phyloP scores from a whole-genome alignment of 2,888 invertebrate species.

The Ormyrus thymus region DNA sequence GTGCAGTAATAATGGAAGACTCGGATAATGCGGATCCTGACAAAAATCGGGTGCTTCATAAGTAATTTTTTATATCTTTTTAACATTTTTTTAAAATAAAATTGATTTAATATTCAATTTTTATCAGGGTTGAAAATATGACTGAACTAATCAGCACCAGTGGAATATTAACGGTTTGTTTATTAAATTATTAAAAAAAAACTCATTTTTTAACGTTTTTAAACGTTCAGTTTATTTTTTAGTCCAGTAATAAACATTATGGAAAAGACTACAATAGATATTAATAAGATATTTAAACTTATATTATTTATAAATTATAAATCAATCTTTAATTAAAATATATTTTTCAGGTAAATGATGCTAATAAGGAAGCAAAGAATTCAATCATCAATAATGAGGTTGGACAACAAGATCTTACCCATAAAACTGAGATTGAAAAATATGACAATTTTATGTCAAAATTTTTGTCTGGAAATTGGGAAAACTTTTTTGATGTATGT shows the following conservation, averaged over 20 bases:
- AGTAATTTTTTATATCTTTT: not conserved
- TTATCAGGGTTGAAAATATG: not conserved
- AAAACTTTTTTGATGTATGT: constrained; percentile 65
- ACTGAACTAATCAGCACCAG: too few species aligned
- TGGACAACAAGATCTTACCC: not conserved
- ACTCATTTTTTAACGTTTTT: too few species aligned
- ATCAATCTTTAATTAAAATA: not conserved
- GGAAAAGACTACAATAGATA: too few species aligned
- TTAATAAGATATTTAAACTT: too few species aligned
- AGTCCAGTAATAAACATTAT: too few species aligned
- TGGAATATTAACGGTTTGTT: not conserved
- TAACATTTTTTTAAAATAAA: not conserved
- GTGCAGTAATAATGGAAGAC: constrained; percentile 11
- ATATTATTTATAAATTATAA: too few species aligned
- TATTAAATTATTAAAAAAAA: not conserved
- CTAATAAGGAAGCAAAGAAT: not conserved
- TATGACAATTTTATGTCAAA: constrained; percentile 58
- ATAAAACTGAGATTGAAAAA: not conserved
- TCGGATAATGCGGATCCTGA: not conserved
- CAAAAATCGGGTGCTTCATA: not conserved
- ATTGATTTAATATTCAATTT: not conserved
- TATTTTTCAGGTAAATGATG: constrained; percentile 4
- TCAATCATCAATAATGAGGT: constrained; percentile 3
- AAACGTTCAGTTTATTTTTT: too few species aligned
- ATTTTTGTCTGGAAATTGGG: constrained; percentile 62